Evolutionary conservation across 2,113 vertebrate genomes (phyloP).

Genomic region (Cyrtonyx montezumae): DNA sequence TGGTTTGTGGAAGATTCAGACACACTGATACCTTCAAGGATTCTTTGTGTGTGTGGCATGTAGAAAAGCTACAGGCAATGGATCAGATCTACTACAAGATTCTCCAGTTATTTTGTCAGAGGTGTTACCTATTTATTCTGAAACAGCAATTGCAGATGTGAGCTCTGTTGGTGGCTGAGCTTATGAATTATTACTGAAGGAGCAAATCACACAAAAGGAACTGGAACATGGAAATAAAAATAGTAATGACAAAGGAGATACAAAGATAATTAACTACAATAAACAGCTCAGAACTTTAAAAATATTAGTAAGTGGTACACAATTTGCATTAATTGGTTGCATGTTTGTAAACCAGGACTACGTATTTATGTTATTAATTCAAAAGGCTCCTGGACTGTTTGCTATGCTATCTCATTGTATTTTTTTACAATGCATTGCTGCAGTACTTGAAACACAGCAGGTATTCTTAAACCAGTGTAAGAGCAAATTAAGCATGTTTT

Average conservation of each 20-base stretch:
- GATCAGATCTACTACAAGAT: not conserved
- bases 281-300: not conserved
- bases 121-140: not conserved
- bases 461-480: not conserved
- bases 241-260: not conserved
- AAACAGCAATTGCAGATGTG: not conserved
- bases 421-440: not conserved
- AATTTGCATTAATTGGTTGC: not conserved
- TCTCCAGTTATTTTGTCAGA: not conserved
- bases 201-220: not conserved
- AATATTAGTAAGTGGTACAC: not conserved
- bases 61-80: not conserved
- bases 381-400: not conserved
- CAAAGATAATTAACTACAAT: not conserved
- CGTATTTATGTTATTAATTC: not conserved
- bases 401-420: not conserved
- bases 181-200: not conserved
- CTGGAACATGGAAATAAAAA: not conserved
- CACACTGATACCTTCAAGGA: not conserved
- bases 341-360: not conserved
- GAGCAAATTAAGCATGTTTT: not conserved
- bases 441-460: not conserved
- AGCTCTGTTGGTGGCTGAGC: not conserved
- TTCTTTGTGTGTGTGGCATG: not conserved
- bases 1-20: not conserved